Conservation (phyloP, 2,888 invertebrate genomes). For the Hirtodrosophila histrioides region DNA sequence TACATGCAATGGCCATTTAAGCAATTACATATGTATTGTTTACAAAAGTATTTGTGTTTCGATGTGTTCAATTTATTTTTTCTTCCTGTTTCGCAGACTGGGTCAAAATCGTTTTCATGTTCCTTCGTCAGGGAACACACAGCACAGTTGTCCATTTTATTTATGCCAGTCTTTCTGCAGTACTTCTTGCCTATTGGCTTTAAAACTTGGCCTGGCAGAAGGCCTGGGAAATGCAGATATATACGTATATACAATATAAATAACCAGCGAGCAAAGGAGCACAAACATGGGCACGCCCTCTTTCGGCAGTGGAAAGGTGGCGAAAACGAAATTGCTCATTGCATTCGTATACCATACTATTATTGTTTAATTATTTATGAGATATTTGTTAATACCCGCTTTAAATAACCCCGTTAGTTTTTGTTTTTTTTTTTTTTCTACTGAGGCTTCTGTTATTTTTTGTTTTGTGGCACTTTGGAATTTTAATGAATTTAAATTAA, state of each 20-base stretch:
- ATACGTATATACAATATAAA: slow-evolving; percentile 53
- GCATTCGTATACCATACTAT: slow-evolving; percentile 24
- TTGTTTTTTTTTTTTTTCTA: slow-evolving; percentile 22
- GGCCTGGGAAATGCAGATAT: slow-evolving; percentile 48
- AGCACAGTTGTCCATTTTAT: slow-evolving; percentile 61
- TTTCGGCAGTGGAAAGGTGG: slow-evolving; percentile 35
- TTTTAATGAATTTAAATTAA: slow-evolving; percentile 69
- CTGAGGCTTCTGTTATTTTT: slow-evolving; percentile 24
- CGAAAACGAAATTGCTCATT: slow-evolving; percentile 37
- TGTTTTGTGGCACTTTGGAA: slow-evolving; percentile 45
- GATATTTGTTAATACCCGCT: slow-evolving; percentile 46
- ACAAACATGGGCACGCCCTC: slow-evolving; percentile 46
- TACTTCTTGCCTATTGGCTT: slow-evolving; percentile 39
- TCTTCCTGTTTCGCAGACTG: slow-evolving; percentile 30
- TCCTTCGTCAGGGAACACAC: slow-evolving; percentile 33
- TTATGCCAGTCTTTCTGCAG: slow-evolving; percentile 64
- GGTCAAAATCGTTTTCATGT: slow-evolving; percentile 66
- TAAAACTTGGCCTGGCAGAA: slow-evolving; percentile 39
- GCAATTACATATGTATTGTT: no score
- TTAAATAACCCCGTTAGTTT: slow-evolving; percentile 59
- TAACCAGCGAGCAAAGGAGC: slow-evolving; percentile 53
- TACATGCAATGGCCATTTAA: no score
- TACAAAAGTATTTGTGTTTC: slow-evolving; percentile 23
- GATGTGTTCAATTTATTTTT: slow-evolving; percentile 13
- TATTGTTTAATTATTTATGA: slow-evolving; percentile 69